Percentiles rank a stretch among this genome's conserved stretches.
Conservation (phyloP, 2,797 vertebrate genomes). For the Pipistrellus nathusii region DNA sequence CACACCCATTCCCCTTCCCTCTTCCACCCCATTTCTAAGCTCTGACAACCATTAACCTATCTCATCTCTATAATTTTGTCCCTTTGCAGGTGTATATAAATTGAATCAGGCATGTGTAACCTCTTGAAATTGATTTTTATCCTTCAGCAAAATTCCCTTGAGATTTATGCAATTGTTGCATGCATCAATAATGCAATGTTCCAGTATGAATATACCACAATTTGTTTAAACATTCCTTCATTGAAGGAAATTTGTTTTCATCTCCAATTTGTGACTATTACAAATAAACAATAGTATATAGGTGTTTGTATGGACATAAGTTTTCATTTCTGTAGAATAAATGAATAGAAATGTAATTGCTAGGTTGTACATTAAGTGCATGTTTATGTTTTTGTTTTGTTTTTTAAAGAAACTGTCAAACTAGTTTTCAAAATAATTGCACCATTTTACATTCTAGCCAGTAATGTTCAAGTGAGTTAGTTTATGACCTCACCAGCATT, state of each 20-base stretch:
- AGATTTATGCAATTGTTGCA: not conserved
- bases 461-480: not conserved
- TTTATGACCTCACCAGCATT: not conserved
- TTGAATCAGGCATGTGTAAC: not conserved
- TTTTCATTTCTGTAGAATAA: conserved; percentile 26
- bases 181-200: not conserved
- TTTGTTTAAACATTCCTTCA: not conserved
- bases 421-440: not conserved
- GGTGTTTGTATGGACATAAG: not conserved
- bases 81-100: not conserved
- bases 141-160: not conserved
- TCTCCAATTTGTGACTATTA: not conserved
- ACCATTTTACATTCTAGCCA: not conserved
- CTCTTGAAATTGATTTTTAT: not conserved
- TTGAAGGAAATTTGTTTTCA: not conserved
- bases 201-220: not conserved
- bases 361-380: not conserved
- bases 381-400: not conserved
- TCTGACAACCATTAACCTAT: not conserved
- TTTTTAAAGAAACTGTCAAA: not conserved
- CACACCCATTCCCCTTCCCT: not conserved
- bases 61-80: not conserved
- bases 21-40: not conserved
- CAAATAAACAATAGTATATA: conserved; percentile 23
- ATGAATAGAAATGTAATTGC: conserved; percentile 3